Base-by-base conservation (phyloP, 2,113 vertebrate genomes). In the Ailurus styani region DNA sequence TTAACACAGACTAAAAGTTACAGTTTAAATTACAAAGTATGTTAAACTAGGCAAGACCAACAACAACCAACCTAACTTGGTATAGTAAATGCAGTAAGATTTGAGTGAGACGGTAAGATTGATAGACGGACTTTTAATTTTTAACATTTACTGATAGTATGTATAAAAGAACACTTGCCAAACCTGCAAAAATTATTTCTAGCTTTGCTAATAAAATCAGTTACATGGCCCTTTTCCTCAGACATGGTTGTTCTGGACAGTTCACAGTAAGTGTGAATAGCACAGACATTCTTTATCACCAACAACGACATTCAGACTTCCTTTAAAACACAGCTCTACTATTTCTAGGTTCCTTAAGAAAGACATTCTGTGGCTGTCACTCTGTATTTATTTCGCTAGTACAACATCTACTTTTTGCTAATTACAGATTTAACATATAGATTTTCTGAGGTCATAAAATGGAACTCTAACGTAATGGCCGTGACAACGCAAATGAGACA, bases 391-490 rank as follows among this genome's bases (percentile, higher is more conserved):
- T 47, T 52, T 89, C 54, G 57, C 68, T 17, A 68, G 60, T 6
- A 47, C 31, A 40, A 0, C 13, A 42, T 5, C 29, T 52, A 17
- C 31, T 55, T 64, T 77, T 79, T 29, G 3, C n/a, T 29, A 37
- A 45, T 37, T 90, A 77, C 0, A 85, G 93, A 92, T 27, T 57
- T 14, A 55, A 50, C 17, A 6, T 13, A 45, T 11, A 31, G 9
- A 86, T 83, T 21, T 77, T 37, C 4, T 31, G 83, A 62, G 90
- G 42, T 18, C 40, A 31, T 62, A 55, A 52, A 83, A 70, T 3
- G 34, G 40, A 3, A 0, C 37, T 1, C 88, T 40, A 3, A 0
- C 3, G 4, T 3, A 18, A 62, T 0, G 1, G 8, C 27, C 45
- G 3, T 31, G 87, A 4, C 4, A 47, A 91, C 23, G 18, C 2